Evolutionary conservation across 2,113 vertebrate genomes (phyloP).

Genomic region (Meles meles): DNA sequence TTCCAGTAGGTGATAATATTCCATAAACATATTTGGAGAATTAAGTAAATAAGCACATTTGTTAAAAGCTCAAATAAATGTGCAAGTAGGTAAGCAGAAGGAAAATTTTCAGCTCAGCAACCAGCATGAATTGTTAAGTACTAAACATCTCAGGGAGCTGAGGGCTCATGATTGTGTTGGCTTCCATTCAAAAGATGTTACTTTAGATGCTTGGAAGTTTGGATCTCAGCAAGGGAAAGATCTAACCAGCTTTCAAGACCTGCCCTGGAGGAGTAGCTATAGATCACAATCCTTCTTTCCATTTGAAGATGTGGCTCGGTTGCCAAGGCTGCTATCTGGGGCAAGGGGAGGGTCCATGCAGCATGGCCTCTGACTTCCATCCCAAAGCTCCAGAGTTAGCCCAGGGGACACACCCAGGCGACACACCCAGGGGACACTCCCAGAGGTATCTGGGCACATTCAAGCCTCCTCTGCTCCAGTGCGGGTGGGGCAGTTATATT

Average conservation of each 20-base stretch:
- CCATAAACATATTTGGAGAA: constrained; percentile 36
- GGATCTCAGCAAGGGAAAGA: background rate
- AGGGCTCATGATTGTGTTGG: background rate
- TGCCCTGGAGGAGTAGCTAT: background rate
- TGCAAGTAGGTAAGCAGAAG: background rate
- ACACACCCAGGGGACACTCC: background rate
- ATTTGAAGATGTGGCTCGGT: background rate
- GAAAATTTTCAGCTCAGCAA: background rate
- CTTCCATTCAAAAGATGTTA: background rate
- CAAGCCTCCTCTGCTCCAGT: background rate
- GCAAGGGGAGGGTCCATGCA: background rate
- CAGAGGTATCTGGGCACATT: background rate
- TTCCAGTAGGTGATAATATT: background rate
- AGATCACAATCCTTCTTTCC: background rate
- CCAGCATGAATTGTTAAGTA: background rate
- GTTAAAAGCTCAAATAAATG: constrained; percentile 3
- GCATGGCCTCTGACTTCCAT: background rate
- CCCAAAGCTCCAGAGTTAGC: background rate
- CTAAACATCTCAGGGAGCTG: background rate
- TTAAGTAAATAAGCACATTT: constrained; percentile 14
- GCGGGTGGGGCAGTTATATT: background rate
- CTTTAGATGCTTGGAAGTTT: background rate
- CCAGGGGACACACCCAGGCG: background rate
- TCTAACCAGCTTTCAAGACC: background rate
- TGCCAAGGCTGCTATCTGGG: background rate